Conservation (phyloP, 2,888 invertebrate species). For the Tryphoninae sp. region DNA sequence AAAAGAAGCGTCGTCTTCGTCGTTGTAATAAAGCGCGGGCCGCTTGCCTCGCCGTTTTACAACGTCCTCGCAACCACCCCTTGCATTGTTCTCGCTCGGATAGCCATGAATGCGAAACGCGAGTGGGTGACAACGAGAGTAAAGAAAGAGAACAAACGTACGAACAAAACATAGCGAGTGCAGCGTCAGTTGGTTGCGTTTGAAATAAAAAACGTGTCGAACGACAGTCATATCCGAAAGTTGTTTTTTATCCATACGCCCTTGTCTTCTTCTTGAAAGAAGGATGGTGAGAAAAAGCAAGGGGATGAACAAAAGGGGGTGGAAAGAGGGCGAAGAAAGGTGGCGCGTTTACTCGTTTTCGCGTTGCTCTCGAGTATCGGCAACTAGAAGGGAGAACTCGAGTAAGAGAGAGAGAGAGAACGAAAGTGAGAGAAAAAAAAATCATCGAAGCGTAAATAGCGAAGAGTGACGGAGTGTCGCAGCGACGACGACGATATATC, state of each 20-base stretch:
- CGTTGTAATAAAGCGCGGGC: too few species aligned
- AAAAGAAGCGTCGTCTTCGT: too few species aligned
- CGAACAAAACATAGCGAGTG: too few species aligned
- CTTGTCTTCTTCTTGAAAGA: background rate
- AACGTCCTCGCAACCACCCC: background rate
- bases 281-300: background rate
- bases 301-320: too few species aligned
- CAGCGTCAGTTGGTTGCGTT: too few species aligned
- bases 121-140: conserved; percentile 7
- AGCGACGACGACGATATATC: conserved; percentile 13
- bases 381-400: background rate
- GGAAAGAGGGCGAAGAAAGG: too few species aligned
- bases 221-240: too few species aligned
- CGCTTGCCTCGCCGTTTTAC: conserved; percentile 1
- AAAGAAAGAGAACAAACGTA: conserved; percentile 12
- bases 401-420: background rate
- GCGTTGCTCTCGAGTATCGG: too few species aligned
- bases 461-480: conserved; percentile 38
- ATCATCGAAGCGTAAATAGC: conserved; percentile 52
- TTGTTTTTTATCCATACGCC: too few species aligned
- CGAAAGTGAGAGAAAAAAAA: conserved; percentile 6
- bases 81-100: conserved; percentile 28
- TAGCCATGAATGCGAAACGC: conserved; percentile 61
- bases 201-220: too few species aligned
- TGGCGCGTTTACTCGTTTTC: too few species aligned